Percentiles rank a stretch among this genome's conserved stretches.
phyloP scores from a whole-genome alignment of 2,113 vertebrate genomes.

The Empidonax alnorum region DNA sequence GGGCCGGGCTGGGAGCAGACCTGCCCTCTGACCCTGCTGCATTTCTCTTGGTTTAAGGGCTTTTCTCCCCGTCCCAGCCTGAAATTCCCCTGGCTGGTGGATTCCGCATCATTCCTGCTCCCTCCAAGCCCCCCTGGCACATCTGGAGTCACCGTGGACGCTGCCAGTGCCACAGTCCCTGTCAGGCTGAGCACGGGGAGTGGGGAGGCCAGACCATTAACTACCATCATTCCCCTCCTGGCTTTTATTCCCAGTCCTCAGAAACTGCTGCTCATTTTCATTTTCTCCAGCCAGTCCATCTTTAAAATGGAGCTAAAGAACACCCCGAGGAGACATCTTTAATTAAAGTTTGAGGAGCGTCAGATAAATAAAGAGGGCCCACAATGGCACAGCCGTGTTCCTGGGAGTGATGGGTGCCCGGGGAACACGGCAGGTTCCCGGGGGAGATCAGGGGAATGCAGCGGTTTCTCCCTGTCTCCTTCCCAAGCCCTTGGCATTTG shows the following conservation, averaged over 20 bases:
- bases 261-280: not conserved
- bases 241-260: not conserved
- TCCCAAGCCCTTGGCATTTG: constrained; percentile 52
- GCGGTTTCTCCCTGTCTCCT: not conserved
- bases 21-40: constrained; percentile 36
- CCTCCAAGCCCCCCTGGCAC: not conserved
- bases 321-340: constrained; percentile 3
- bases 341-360: constrained; percentile 42
- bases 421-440: constrained; percentile 47
- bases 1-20: not conserved
- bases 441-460: constrained; percentile 44
- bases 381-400: not conserved
- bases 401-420: not conserved
- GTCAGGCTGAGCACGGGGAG: not conserved
- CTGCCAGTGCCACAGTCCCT: not conserved
- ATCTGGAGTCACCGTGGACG: not conserved
- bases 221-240: not conserved
- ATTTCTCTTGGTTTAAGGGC: constrained; percentile 55
- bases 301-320: not conserved
- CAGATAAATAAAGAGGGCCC: constrained; percentile 27
- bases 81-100: not conserved
- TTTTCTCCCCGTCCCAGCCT: not conserved
- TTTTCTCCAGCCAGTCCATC: constrained; percentile 7
- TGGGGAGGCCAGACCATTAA: not conserved
- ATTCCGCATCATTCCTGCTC: accelerated